Conservation (phyloP, 2,113 vertebrate genomes). For the Rallus limicola region DNA sequence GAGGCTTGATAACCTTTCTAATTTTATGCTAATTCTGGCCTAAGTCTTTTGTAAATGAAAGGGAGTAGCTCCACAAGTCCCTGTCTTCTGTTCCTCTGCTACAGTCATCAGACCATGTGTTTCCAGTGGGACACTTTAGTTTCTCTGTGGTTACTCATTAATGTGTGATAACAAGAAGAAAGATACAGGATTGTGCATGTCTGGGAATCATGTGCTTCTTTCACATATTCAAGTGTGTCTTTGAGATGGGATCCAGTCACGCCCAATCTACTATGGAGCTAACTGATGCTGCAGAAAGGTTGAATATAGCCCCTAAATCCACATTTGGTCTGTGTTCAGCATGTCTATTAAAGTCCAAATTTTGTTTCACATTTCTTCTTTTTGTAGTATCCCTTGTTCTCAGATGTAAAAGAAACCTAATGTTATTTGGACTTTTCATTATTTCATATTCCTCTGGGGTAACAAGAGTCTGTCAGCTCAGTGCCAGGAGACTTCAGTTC, state of each 20-base stretch:
- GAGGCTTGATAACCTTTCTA: background rate
- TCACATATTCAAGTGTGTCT: background rate
- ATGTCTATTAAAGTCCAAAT: background rate
- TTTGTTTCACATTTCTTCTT: background rate
- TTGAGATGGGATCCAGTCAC: background rate
- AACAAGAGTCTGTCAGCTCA: background rate
- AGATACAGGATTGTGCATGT: rapidly evolving
- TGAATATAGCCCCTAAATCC: background rate
- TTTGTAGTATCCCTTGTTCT: background rate
- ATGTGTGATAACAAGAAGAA: background rate
- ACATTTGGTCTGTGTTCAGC: background rate
- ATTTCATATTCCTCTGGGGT: background rate
- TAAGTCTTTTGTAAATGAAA: background rate
- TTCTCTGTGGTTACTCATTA: background rate
- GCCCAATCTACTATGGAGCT: background rate
- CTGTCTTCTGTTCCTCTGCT: background rate
- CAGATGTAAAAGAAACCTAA: background rate
- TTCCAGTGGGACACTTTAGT: background rate
- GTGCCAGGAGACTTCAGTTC: background rate
- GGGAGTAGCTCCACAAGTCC: background rate
- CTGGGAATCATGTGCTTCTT: background rate
- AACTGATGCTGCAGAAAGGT: background rate
- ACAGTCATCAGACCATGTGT: background rate
- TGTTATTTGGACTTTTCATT: background rate
- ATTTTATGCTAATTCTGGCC: background rate